phyloP scores from a whole-genome alignment of 2,113 vertebrate genomes.

The Festucalex cinctus region DNA sequence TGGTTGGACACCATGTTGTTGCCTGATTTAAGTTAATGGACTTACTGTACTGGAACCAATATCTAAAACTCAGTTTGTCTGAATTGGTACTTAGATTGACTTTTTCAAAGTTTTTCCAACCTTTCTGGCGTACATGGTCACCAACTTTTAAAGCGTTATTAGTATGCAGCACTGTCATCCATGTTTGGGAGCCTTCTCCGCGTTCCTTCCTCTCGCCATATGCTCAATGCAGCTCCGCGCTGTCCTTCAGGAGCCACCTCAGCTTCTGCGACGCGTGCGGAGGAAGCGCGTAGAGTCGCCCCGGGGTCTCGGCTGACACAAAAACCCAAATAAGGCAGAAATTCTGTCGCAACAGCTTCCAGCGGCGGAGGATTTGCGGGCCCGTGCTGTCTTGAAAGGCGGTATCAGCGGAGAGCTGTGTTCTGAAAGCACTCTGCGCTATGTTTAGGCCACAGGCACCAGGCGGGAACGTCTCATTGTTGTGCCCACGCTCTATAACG shows the following conservation, averaged over 20 bases:
- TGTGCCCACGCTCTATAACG: not conserved
- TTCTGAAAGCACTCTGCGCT: conserved; percentile 14
- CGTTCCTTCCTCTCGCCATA: conserved; percentile 61
- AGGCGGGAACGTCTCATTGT: not conserved
- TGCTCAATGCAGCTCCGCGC: conserved; percentile 52
- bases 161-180: not conserved
- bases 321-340: conserved; percentile 57
- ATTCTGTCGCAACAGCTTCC: conserved; percentile 41
- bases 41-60: too few relatives aligned
- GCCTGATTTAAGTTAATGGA: too few relatives aligned
- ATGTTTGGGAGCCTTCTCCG: not conserved
- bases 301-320: conserved; percentile 53
- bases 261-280: conserved; percentile 28
- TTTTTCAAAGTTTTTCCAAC: not conserved
- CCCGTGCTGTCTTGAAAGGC: conserved; percentile 6
- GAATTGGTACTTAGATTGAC: not conserved
- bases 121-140: not conserved
- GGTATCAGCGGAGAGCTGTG: not conserved
- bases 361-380: conserved; percentile 18
- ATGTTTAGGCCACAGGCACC: conserved; percentile 4
- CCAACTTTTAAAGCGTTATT: not conserved
- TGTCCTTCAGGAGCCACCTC: conserved; percentile 56
- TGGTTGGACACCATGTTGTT: too few relatives aligned
- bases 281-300: conserved; percentile 54
- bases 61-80: not conserved